Evolutionary conservation across 1,140 invertebrate genomes (phyloP).

Genomic region (Achatina immaculata): DNA sequence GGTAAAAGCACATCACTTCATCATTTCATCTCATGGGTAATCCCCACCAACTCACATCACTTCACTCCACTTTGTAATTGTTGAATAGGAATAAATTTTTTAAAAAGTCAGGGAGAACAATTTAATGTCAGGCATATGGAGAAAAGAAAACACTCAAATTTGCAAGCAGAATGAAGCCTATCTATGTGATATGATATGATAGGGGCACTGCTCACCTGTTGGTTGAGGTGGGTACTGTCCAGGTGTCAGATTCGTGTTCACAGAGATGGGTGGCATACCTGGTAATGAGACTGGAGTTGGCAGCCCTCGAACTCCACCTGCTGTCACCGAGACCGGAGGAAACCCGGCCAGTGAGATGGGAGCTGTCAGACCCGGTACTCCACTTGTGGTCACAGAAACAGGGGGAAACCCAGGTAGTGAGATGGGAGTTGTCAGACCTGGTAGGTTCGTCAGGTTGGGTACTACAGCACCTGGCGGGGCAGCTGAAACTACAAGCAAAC

Average conservation of each 20-base stretch:
- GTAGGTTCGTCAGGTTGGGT: conserved; percentile 50
- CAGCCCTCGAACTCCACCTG: conserved; percentile 16
- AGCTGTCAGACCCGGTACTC: conserved; percentile 31
- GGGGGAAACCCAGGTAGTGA: conserved; percentile 61
- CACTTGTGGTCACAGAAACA: conserved; percentile 37
- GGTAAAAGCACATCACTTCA: too few species aligned
- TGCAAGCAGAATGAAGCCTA: too few species aligned
- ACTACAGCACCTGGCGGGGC: conserved; percentile 43
- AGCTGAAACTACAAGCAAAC: conserved; percentile 34
- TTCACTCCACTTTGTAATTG: too few species aligned
- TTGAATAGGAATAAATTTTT: too few species aligned
- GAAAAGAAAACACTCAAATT: too few species aligned
- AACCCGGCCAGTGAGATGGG: conserved; percentile 60
- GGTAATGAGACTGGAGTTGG: conserved; percentile 56
- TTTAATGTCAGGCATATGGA: too few species aligned
- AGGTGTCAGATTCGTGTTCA: not conserved
- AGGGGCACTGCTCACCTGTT: too few species aligned
- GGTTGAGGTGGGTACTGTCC: too few species aligned
- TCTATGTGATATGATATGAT: too few species aligned
- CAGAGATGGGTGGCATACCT: conserved; percentile 57
- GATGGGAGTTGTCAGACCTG: conserved; percentile 56
- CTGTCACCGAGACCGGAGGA: conserved; percentile 49
- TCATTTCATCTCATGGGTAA: too few species aligned
- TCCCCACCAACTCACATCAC: too few species aligned
- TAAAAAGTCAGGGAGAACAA: too few species aligned